These are phyloP conservation scores for Himalopsyche japonica DNA, from an alignment of 2,888 invertebrate genomes.

Conservation along the genomic window DNA sequence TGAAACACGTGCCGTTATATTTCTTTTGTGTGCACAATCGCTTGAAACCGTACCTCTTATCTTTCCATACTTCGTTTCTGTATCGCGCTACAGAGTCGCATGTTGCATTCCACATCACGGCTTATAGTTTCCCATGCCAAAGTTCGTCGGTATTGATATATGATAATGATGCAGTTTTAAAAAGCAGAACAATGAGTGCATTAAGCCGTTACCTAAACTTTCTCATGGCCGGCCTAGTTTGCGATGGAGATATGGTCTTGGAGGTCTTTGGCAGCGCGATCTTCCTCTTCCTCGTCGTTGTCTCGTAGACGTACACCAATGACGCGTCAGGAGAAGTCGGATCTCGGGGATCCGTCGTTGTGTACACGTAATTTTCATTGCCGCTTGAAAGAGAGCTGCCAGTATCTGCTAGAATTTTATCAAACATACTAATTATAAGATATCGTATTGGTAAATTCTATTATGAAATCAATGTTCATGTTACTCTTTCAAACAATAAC, in stretches of 20 bases:
- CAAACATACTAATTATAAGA: too few species aligned
- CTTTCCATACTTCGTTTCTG: too few species aligned
- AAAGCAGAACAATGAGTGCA: conserved; percentile 3
- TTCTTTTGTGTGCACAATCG: too few species aligned
- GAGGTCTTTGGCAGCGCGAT: conserved; percentile 45
- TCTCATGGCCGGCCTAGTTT: conserved; percentile 38
- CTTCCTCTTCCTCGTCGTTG: conserved; percentile 44
- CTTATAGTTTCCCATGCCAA: background rate
- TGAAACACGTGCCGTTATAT: too few species aligned
- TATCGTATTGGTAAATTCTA: too few species aligned
- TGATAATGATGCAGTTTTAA: background rate
- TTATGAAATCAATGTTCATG: too few species aligned
- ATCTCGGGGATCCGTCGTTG: conserved; percentile 38
- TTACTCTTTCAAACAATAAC: too few species aligned
- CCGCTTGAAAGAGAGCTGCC: conserved; percentile 38
- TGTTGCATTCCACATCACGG: background rate
- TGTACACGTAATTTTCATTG: conserved; percentile 39
- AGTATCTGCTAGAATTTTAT: conserved; percentile 19
- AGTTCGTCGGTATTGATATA: background rate
- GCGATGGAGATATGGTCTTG: conserved; percentile 42
- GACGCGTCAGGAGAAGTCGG: conserved; percentile 40
- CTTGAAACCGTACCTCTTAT: too few species aligned
- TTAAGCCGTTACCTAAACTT: conserved; percentile 33
- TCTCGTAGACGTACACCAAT: conserved; percentile 46
- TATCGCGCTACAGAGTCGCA: background rate